Evolutionary conservation across 2,888 invertebrate genomes (phyloP).

Genomic region (Megastigmus dorsalis): DNA sequence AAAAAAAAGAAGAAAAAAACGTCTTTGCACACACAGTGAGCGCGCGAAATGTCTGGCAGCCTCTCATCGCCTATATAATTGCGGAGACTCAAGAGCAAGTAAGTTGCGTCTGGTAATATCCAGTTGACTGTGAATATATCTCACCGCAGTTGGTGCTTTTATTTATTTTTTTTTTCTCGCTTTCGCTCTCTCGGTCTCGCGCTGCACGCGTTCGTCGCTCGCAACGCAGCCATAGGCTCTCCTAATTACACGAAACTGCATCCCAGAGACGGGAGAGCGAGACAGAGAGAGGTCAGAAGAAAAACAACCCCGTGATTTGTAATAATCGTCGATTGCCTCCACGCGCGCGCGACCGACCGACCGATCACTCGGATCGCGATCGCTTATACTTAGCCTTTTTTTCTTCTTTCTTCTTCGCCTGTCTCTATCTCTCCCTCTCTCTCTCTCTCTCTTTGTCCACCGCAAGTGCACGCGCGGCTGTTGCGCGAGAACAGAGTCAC

Average conservation of each 20-base stretch:
- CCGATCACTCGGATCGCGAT: not conserved
- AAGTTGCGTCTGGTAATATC: slow-evolving; percentile 36
- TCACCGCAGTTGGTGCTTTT: too few relatives aligned
- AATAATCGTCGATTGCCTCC: slow-evolving; percentile 16
- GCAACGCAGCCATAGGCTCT: too few relatives aligned
- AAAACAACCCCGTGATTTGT: slow-evolving; percentile 3
- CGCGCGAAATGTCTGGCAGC: not conserved
- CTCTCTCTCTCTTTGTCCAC: too few relatives aligned
- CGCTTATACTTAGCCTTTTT: slow-evolving; percentile 3
- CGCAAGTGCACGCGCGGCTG: too few relatives aligned
- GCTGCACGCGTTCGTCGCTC: too few relatives aligned
- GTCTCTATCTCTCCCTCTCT: too few relatives aligned
- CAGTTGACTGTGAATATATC: slow-evolving; percentile 26
- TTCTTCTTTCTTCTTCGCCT: too few relatives aligned
- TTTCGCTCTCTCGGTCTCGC: not conserved
- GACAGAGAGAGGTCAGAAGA: not conserved
- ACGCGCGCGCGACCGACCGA: too few relatives aligned
- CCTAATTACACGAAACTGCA: too few relatives aligned
- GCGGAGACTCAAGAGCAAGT: not conserved
- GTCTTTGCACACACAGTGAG: not conserved
- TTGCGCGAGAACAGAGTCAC: slow-evolving; percentile 9
- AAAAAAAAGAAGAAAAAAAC: too few relatives aligned
- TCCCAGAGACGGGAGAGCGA: too few relatives aligned
- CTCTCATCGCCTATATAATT: not conserved
- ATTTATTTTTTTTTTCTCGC: not conserved